Conservation (phyloP, 2,888 invertebrate genomes). For the Euclidia mi region DNA sequence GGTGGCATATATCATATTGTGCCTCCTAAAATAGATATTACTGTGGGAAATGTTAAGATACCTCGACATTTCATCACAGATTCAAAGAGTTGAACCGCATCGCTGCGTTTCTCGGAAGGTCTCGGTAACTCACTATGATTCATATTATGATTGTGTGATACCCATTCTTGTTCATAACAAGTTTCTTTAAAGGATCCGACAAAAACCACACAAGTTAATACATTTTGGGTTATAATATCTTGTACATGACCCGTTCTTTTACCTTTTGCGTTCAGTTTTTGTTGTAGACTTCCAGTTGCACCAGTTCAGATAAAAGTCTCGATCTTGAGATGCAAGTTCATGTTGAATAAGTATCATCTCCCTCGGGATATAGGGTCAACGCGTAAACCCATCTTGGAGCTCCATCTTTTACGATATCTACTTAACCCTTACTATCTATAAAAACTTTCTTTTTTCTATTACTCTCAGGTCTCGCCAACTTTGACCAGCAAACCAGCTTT, state of each 20-base stretch:
- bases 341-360: background rate
- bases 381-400: background rate
- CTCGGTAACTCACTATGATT: slow-evolving; percentile 73
- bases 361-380: no score
- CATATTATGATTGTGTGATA: slow-evolving; percentile 82
- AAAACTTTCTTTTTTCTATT: no score
- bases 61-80: slow-evolving; percentile 48
- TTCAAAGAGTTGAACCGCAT: slow-evolving; percentile 57
- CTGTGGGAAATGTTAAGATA: slow-evolving; percentile 27
- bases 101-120: slow-evolving; percentile 78
- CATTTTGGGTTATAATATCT: slow-evolving; percentile 24
- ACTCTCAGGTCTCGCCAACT: no score
- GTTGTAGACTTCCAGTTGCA: slow-evolving; percentile 15
- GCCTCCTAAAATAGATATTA: background rate
- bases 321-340: background rate
- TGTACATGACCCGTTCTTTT: slow-evolving; percentile 41
- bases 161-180: slow-evolving; percentile 72
- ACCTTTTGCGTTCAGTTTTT: slow-evolving; percentile 28
- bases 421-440: background rate
- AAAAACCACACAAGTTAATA: slow-evolving; percentile 23
- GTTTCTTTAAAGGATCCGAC: slow-evolving; percentile 53
- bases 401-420: no score
- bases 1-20: background rate
- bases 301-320: slow-evolving; percentile 10
- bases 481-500: no score